These are phyloP conservation scores for Abramis brama DNA, from an alignment of 2,113 vertebrate genomes.

Conservation along the genomic window DNA sequence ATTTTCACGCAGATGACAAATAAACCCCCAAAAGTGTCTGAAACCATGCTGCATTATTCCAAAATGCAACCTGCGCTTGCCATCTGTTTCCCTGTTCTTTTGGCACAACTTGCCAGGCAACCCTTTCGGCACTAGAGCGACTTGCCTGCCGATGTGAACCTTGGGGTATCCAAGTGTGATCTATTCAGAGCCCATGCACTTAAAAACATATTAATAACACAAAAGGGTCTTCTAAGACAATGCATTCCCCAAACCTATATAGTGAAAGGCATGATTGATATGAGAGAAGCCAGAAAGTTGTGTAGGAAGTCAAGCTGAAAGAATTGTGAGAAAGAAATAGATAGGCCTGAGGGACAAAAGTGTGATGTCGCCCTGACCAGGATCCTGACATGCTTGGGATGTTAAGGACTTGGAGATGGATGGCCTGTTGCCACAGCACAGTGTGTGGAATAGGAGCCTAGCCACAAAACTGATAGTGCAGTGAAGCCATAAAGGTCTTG, in stretches of 20 bases:
- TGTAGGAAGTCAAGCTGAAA: slow-evolving; percentile 50
- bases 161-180: slow-evolving; percentile 48
- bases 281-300: slow-evolving; percentile 71
- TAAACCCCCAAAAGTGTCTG: background rate
- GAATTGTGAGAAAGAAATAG: slow-evolving; percentile 9
- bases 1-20: background rate
- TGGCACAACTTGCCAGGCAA: slow-evolving; percentile 47
- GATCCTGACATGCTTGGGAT: slow-evolving; percentile 49
- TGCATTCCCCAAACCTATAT: slow-evolving; percentile 73
- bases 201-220: slow-evolving; percentile 79
- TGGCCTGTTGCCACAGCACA: slow-evolving; percentile 60
- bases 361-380: slow-evolving; percentile 32
- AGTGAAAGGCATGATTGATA: slow-evolving; percentile 73
- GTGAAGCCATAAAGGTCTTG: slow-evolving; percentile 62
- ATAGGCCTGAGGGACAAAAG: slow-evolving; percentile 43
- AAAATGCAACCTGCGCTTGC: slow-evolving; percentile 17
- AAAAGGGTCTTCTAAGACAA: slow-evolving; percentile 67
- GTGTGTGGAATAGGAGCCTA: slow-evolving; percentile 35
- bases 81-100: slow-evolving; percentile 56
- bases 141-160: slow-evolving; percentile 62
- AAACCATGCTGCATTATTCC: slow-evolving; percentile 32
- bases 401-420: slow-evolving; percentile 31
- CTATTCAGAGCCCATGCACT: slow-evolving; percentile 56
- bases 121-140: slow-evolving; percentile 59
- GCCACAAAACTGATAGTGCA: slow-evolving; percentile 58